Percentiles rank a stretch among this genome's conserved stretches.
phyloP scores from a whole-genome alignment of 2,888 invertebrate species.

The Heterodera filipjevi region DNA sequence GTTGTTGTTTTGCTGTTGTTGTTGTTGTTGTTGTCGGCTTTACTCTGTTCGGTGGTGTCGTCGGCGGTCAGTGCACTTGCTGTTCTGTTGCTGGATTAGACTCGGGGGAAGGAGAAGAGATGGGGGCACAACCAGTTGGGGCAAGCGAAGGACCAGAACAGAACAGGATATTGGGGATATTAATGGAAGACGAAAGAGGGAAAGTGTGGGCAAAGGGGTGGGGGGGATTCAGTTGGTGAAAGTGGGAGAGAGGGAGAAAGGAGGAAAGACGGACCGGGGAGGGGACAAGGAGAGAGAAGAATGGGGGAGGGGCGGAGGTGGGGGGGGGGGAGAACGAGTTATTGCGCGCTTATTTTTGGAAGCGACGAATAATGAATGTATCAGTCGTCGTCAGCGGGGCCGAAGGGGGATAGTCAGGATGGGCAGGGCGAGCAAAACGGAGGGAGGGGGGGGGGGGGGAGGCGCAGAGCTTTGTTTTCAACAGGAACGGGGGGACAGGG shows the following conservation, averaged over 20 bases:
- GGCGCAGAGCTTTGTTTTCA: constrained; percentile 12
- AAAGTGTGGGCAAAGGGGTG: background rate
- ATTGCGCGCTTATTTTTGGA: constrained; percentile 21
- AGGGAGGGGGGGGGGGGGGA: background rate
- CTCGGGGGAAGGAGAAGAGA: background rate
- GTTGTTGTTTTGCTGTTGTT: background rate
- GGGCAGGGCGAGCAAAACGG: background rate
- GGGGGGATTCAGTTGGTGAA: constrained; percentile 2
- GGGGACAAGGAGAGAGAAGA: background rate
- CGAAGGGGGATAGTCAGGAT: background rate
- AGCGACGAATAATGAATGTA: constrained; percentile 6
- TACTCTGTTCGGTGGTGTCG: background rate
- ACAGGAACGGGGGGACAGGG: background rate
- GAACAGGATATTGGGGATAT: constrained; percentile 14
- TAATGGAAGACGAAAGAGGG: constrained; percentile 3
- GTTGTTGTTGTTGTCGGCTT: constrained; percentile 12
- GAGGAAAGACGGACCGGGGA: background rate
- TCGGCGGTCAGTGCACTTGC: constrained; percentile 5
- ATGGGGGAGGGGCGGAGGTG: background rate
- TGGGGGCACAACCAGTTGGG: constrained; percentile 15
- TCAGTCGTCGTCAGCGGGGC: background rate
- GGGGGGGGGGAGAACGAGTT: constrained; percentile 5
- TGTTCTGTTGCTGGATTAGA: constrained; percentile 1
- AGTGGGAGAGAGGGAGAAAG: background rate
- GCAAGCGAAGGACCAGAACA: constrained; percentile 13